phyloP scores from a whole-genome alignment of 2,797 vertebrate genomes.

The Tragopan temminckii region DNA sequence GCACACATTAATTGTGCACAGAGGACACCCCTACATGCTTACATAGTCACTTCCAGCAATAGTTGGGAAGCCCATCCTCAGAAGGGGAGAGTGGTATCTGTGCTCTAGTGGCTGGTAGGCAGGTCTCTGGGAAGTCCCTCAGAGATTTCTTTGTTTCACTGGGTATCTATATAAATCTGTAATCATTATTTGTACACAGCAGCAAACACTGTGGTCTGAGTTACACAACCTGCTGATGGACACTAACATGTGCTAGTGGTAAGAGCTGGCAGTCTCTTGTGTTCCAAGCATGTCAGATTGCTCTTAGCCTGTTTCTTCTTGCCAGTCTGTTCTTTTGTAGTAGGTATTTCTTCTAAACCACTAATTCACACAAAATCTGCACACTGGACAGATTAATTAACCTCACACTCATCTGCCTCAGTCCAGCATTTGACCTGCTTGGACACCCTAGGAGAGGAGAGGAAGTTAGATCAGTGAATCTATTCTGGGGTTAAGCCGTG shows the following conservation, averaged over 20 bases:
- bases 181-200: not conserved
- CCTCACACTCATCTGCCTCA: not conserved
- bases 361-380: not conserved
- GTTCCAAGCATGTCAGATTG: not conserved
- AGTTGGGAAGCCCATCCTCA: not conserved
- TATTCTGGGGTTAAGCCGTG: not conserved
- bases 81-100: not conserved
- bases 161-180: not conserved
- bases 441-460: not conserved
- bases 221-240: not conserved
- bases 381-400: not conserved
- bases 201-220: not conserved
- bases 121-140: not conserved
- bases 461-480: not conserved
- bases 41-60: not conserved
- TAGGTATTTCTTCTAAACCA: not conserved
- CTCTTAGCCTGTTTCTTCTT: not conserved
- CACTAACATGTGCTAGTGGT: fast-evolving
- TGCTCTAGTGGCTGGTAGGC: not conserved
- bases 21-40: not conserved
- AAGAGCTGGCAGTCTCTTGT: not conserved
- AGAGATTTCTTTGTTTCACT: not conserved
- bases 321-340: not conserved
- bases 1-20: not conserved
- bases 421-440: not conserved